Conservation (phyloP, 2,113 vertebrate species). For the Ciconia boyciana region DNA sequence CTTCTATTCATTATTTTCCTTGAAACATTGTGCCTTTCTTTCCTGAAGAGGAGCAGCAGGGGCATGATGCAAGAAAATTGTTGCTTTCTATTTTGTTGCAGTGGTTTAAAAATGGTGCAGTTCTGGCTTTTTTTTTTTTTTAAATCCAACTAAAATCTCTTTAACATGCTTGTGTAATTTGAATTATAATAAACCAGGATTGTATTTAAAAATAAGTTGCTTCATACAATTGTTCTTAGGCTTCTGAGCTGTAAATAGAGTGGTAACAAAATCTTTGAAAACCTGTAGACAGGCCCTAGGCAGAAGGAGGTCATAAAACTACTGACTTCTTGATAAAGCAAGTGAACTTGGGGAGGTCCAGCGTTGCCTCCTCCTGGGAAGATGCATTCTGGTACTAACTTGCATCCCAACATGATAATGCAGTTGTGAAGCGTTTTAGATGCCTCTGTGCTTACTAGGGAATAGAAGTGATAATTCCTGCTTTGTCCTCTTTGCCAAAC, state of each 20-base stretch:
- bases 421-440: neutral
- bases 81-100: neutral
- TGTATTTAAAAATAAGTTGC: neutral
- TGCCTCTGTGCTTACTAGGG: neutral
- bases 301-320: neutral
- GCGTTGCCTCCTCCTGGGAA: neutral
- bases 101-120: neutral
- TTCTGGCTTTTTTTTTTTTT: neutral
- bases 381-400: neutral
- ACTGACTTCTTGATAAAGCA: neutral
- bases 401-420: fast-evolving
- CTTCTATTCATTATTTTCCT: neutral
- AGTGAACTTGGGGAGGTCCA: neutral
- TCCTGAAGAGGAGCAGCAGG: neutral
- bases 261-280: neutral
- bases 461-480: neutral
- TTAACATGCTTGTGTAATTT: neutral
- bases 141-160: neutral
- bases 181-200: neutral
- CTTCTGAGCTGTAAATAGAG: neutral
- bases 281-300: neutral
- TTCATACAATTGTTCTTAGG: neutral
- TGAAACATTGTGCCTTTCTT: neutral
- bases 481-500: neutral
- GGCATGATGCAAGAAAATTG: neutral